A percentile compares a stretch with the other conserved stretches of the same genome.
phyloP scores from a whole-genome alignment of 2,797 vertebrate species.

The Coilia nasus region DNA sequence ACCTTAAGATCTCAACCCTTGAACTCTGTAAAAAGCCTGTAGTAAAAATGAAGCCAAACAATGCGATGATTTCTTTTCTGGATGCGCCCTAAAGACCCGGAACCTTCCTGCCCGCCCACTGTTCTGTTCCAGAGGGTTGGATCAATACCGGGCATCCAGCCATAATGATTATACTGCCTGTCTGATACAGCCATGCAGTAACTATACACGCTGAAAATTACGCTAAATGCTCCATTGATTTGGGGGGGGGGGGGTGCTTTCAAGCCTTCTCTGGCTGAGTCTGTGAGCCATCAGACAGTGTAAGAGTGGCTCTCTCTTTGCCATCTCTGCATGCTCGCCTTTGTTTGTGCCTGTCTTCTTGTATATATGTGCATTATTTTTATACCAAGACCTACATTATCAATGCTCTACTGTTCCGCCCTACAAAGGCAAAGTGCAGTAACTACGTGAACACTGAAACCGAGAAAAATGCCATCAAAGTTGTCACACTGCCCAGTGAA shows the following conservation, averaged over 20 bases:
- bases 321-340: no score
- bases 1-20: not conserved
- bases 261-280: not conserved
- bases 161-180: slow-evolving; percentile 28
- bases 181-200: slow-evolving; percentile 18
- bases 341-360: no score
- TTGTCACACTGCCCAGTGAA: no score
- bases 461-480: no score
- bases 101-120: not conserved
- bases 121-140: not conserved
- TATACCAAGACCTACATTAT: no score
- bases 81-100: not conserved
- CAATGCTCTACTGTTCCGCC: no score
- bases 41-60: not conserved
- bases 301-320: not conserved
- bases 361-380: no score
- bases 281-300: not conserved
- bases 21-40: not conserved
- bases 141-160: slow-evolving; percentile 43
- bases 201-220: slow-evolving; percentile 31
- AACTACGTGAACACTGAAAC: no score
- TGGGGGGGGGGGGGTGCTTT: not conserved
- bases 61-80: not conserved
- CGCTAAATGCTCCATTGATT: slow-evolving; percentile 16
- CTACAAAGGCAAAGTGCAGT: no score